Evolutionary conservation across 2,113 vertebrate species (phyloP).

Genomic region (Rallus limicola): DNA sequence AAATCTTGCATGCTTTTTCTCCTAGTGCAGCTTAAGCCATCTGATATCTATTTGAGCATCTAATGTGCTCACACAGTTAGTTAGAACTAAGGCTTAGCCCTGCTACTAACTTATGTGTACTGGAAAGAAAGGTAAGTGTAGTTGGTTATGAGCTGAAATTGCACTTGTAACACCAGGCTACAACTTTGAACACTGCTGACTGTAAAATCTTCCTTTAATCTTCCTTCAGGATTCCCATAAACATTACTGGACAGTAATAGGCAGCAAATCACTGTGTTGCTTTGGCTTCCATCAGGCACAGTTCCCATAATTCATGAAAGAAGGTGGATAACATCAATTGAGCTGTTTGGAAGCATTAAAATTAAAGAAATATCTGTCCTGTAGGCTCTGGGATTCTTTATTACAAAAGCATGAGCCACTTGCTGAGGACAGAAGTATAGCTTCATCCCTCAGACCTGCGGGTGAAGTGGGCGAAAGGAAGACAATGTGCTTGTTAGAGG

Average conservation of each 20-base stretch:
- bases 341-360: background rate
- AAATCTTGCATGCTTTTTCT: background rate
- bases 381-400: background rate
- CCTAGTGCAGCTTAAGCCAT: background rate
- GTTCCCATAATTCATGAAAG: background rate
- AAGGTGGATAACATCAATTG: background rate
- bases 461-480: background rate
- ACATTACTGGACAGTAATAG: background rate
- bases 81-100: background rate
- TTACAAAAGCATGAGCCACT: background rate
- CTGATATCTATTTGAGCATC: background rate
- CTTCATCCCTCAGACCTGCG: background rate
- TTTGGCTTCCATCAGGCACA: background rate
- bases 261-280: background rate
- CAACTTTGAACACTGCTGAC: background rate
- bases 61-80: background rate
- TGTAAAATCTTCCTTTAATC: background rate
- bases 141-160: background rate
- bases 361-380: background rate
- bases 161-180: background rate
- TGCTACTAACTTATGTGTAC: background rate
- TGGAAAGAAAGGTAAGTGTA: background rate
- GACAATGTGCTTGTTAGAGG: background rate
- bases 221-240: background rate
- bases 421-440: background rate